Conservation (phyloP, 2,113 vertebrate species). For the Petrocephalus zakoni region DNA sequence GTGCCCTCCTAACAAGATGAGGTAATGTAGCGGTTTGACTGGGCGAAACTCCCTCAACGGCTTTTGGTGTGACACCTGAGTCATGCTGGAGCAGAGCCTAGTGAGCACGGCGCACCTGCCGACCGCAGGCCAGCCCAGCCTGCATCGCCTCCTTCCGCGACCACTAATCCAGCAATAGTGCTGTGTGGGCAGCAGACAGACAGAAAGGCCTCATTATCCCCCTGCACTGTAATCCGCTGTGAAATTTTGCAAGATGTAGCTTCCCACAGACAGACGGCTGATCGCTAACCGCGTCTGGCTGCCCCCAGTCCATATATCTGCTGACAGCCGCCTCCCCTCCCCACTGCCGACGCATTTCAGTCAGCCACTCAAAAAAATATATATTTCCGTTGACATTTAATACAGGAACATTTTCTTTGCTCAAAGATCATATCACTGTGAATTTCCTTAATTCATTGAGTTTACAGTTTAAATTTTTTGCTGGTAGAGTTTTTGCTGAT, state of each 20-base stretch:
- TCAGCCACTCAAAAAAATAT: neutral
- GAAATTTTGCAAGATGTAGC: neutral
- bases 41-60: neutral
- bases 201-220: neutral
- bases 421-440: neutral
- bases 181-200: constrained; percentile 23
- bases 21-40: neutral
- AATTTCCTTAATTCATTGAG: neutral
- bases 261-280: neutral
- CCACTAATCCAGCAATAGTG: constrained; percentile 38
- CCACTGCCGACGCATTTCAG: neutral
- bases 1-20: neutral
- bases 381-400: neutral
- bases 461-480: neutral
- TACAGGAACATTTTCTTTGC: neutral
- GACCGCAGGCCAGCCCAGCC: neutral
- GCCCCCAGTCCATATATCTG: neutral
- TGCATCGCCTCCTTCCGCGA: neutral
- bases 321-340: neutral
- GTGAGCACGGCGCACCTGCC: neutral
- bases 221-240: neutral
- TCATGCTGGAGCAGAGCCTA: neutral
- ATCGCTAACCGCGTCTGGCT: neutral
- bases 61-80: neutral
- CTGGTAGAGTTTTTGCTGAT: no score